phyloP scores from a whole-genome alignment of 1,140 invertebrate species.

The Octopus bimaculoides region DNA sequence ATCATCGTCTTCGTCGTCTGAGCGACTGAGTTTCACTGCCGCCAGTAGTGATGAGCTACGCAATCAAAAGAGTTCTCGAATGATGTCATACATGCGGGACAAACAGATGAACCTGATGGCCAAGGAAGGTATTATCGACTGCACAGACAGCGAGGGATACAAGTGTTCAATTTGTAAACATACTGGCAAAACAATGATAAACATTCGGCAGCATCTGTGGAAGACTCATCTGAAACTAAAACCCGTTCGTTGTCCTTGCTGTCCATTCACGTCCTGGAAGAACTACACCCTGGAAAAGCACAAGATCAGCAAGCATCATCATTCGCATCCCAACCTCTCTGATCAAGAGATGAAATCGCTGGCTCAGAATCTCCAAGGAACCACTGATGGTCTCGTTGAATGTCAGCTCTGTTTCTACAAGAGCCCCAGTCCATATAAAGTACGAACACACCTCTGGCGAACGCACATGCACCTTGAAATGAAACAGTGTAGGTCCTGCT shows the following conservation, averaged over 20 bases:
- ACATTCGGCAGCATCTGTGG: background rate
- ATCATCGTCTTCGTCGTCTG: background rate
- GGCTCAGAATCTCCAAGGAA: background rate
- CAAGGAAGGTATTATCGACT: background rate
- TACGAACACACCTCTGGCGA: background rate
- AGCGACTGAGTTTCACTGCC: background rate
- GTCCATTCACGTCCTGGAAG: constrained; percentile 8
- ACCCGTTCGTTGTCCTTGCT: background rate
- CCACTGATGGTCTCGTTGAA: background rate
- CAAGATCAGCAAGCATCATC: background rate
- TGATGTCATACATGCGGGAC: constrained; percentile 7
- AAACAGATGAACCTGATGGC: constrained; percentile 8
- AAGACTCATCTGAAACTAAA: constrained; percentile 2
- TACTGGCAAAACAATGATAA: background rate
- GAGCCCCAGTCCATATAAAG: background rate
- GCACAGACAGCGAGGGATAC: background rate
- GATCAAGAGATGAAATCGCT: constrained; percentile 8
- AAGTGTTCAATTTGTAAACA: background rate
- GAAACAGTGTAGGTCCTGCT: background rate
- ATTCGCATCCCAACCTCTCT: background rate
- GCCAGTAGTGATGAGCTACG: background rate
- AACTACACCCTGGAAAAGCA: constrained; percentile 1
- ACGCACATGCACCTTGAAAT: constrained; percentile 3
- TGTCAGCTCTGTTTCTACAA: constrained; percentile 8
- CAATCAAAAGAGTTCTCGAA: background rate